phyloP scores from a whole-genome alignment of 2,113 vertebrate species.

The Oceanites oceanicus region DNA sequence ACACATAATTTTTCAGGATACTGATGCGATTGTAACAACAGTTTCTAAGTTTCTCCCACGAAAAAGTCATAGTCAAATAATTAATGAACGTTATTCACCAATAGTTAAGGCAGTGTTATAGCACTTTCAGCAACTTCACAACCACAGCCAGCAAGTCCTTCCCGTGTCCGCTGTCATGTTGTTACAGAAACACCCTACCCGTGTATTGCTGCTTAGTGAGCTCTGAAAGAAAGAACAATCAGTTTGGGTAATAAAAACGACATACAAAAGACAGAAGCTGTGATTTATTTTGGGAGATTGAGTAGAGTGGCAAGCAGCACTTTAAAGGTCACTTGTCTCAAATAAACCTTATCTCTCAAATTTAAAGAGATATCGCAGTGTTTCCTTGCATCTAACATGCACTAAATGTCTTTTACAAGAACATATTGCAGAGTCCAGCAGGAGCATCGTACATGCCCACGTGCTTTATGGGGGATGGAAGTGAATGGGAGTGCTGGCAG shows the following conservation, averaged over 20 bases:
- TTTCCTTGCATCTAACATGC: background rate
- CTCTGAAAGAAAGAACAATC: constrained; percentile 13
- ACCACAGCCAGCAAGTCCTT: background rate
- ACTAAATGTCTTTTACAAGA: background rate
- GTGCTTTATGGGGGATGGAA: background rate
- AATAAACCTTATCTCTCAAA: constrained; percentile 43
- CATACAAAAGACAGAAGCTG: constrained; percentile 5
- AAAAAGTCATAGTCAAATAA: background rate
- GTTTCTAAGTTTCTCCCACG: background rate
- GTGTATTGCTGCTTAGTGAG: background rate
- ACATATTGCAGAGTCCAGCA: background rate
- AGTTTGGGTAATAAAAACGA: constrained; percentile 47
- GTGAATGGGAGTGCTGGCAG: background rate
- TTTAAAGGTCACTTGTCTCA: constrained; percentile 67
- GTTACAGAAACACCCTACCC: background rate
- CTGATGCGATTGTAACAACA: background rate
- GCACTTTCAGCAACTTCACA: background rate
- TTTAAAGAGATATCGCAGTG: background rate
- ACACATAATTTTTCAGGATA: accelerated
- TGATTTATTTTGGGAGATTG: constrained; percentile 60
- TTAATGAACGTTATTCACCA: background rate
- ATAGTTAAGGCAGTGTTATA: background rate
- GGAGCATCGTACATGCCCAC: accelerated
- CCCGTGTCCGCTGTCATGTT: accelerated
- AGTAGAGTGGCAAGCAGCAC: constrained; percentile 12